Conservation (phyloP, 1,140 invertebrate species). For the Drosophila rhopaloa region DNA sequence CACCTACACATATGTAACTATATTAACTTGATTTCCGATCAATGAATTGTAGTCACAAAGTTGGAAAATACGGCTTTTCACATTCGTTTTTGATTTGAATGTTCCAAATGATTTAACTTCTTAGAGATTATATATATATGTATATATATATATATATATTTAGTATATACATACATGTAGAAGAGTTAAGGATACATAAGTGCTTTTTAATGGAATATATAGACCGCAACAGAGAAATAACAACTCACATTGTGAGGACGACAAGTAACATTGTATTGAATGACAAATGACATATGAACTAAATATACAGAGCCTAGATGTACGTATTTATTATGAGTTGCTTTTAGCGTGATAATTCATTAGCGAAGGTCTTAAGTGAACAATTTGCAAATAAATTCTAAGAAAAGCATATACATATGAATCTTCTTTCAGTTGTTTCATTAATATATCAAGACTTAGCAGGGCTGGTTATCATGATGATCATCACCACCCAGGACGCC, state of each 20-base stretch:
- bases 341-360: conserved; percentile 78
- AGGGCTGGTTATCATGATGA: too few relatives aligned
- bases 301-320: conserved; percentile 57
- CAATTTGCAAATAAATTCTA: conserved; percentile 59
- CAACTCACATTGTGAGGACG: conserved; percentile 12
- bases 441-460: too few relatives aligned
- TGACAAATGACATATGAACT: conserved; percentile 32
- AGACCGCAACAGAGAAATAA: conserved; percentile 63
- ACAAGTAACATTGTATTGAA: conserved; percentile 53
- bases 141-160: conserved; percentile 20
- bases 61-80: not conserved
- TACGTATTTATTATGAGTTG: conserved; percentile 78
- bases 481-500: too few relatives aligned
- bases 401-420: conserved; percentile 23
- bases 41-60: conserved; percentile 21
- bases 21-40: conserved; percentile 20
- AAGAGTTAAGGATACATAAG: conserved; percentile 72
- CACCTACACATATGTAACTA: conserved; percentile 47
- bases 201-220: conserved; percentile 80
- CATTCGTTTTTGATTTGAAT: conserved; percentile 20
- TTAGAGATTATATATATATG: conserved; percentile 34
- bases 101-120: conserved; percentile 40
- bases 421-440: not conserved
- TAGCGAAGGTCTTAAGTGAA: conserved; percentile 52
- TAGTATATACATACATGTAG: conserved; percentile 40